Conservation (phyloP, 23 tunicate species). For the Trididemnum nubilum region DNA sequence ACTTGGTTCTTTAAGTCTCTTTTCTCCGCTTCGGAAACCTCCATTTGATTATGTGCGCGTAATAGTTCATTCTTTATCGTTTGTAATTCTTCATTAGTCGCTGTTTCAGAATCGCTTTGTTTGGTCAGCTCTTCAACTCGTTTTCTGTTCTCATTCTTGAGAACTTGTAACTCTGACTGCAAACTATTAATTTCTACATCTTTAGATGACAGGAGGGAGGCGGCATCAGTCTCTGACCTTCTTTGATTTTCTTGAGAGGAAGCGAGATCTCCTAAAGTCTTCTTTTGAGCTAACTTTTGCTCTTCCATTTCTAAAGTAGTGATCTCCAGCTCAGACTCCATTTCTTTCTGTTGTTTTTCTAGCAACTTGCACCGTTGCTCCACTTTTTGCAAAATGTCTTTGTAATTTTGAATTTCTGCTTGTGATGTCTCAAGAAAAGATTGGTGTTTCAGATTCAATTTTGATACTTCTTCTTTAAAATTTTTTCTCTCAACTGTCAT, state of each 20-base stretch:
- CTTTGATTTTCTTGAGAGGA: conserved; percentile 16
- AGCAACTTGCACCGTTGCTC: conserved; percentile 18
- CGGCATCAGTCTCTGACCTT: not conserved
- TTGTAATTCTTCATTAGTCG: no score
- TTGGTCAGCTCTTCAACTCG: conserved; percentile 24
- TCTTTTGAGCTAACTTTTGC: not conserved
- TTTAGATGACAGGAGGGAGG: not conserved
- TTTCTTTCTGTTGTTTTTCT: conserved; percentile 29
- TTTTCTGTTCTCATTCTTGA: not conserved
- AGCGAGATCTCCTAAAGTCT: conserved; percentile 14
- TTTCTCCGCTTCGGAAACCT: no score
- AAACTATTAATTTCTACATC: conserved; percentile 5
- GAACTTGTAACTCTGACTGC: not conserved
- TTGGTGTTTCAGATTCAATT: not conserved
- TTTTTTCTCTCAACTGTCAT: conserved; percentile 7
- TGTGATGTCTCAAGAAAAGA: conserved; percentile 16
- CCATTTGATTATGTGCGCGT: no score
- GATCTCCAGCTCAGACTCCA: conserved; percentile 49
- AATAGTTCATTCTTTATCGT: no score
- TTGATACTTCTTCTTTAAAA: not conserved
- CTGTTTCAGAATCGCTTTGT: no score
- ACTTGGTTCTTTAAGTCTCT: no score
- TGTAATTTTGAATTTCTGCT: conserved; percentile 14
- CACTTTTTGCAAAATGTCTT: not conserved
- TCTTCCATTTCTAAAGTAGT: conserved; percentile 36